Evolutionary conservation across 2,797 vertebrate species (phyloP), one percentile per base, ranked within the genome.

Genomic region (Leuciscus waleckii): DNA sequence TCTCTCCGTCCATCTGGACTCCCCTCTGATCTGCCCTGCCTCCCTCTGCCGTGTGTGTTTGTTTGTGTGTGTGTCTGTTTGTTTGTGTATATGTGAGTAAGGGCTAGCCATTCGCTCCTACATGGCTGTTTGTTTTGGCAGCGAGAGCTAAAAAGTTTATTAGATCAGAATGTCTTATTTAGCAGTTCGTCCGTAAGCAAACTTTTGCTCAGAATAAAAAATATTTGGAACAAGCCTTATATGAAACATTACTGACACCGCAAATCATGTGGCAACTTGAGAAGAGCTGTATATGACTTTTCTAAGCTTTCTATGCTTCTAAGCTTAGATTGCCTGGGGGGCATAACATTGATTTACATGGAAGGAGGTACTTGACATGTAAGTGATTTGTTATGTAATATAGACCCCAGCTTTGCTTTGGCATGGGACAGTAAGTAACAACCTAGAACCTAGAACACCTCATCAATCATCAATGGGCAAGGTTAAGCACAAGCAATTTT

Each of bases 1-100:
- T 89, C 89, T 89, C 87, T 89, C 83, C 69, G 86, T 95, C 95
- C 95, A 95, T 96, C 95, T 96, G 95, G 94, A 93, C 93, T 94
- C 93, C 94, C 94, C 95, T 94, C 93, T 92, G 94, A 95, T 94
- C 90, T 89, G 89, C 93, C 93, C 91, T 93, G 94, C 92, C 93
- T 95, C 93, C 92, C 94, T 95, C 93, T 94, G 94, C 93, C 21
- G 65, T 79, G 86, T 74, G 82, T 88, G 86, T 88, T 82, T 90
- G 76, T 87, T 73, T 88, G 78, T 88, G 81, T 85, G 84, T 81
- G 83, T 86, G 78, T 87, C 68, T 83, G 88, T 89, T 81, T 87
- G 81, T 81, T 82, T 83, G 78, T 86, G 54, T 84, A 81, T 77
- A 88, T 91, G 91, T 91, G 92, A 93, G 94, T 93, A 89, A 87